Conservation (phyloP, 2,113 vertebrate species). For the Elachura formosa region DNA sequence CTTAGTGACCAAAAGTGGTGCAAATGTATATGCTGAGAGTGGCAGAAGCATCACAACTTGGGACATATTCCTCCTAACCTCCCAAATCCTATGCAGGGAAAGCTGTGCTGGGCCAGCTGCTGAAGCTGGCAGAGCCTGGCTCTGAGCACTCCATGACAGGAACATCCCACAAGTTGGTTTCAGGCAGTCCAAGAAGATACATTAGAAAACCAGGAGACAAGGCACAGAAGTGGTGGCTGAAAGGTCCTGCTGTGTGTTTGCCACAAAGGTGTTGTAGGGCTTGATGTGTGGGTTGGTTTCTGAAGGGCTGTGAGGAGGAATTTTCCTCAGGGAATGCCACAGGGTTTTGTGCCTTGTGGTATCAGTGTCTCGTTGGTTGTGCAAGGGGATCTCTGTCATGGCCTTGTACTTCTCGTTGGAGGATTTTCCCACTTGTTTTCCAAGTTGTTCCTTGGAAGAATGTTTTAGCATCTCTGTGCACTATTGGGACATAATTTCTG, state of each 20-base stretch:
- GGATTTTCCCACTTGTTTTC: background rate
- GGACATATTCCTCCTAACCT: background rate
- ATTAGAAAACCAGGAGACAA: background rate
- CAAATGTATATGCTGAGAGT: background rate
- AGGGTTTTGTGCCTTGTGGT: background rate
- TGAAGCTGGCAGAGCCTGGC: background rate
- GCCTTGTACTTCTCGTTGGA: background rate
- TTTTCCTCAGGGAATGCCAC: background rate
- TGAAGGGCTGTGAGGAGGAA: background rate
- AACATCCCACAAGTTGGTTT: background rate
- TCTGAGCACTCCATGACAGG: background rate
- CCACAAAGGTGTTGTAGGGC: background rate
- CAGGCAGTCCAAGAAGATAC: background rate
- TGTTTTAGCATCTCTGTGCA: background rate
- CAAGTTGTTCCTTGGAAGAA: background rate
- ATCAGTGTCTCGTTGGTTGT: accelerated
- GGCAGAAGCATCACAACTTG: accelerated
- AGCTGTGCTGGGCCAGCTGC: background rate
- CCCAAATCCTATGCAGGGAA: accelerated
- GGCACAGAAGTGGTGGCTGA: background rate
- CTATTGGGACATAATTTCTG: background rate
- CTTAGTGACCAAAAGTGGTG: background rate
- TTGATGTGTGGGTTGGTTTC: accelerated
- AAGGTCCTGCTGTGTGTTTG: background rate
- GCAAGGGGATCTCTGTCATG: background rate